phyloP scores from a whole-genome alignment of 2,113 vertebrate species.

The Oplegnathus fasciatus region DNA sequence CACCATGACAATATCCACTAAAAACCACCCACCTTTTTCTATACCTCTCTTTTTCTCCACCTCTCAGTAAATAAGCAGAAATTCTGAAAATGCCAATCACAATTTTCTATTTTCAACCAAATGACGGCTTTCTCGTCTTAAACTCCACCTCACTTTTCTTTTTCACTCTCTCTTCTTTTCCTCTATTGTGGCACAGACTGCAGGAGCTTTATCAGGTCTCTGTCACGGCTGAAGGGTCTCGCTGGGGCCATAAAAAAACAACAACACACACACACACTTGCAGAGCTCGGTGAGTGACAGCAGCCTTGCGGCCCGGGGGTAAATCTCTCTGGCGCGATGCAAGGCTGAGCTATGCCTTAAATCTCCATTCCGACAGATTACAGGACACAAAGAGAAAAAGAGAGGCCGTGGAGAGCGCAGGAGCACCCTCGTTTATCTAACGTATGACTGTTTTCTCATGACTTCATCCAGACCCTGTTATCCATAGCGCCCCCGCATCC shows the following conservation, averaged over 20 bases:
- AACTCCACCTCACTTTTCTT: conserved; percentile 27
- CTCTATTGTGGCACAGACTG: conserved; percentile 46
- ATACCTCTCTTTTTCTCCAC: neutral
- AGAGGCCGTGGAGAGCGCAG: conserved; percentile 15
- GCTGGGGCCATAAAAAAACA: conserved; percentile 47
- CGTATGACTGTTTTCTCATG: conserved; percentile 59
- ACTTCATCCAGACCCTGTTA: conserved; percentile 50
- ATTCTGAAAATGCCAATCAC: conserved; percentile 9
- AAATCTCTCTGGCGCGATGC: conserved; percentile 69
- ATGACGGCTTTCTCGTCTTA: conserved; percentile 9
- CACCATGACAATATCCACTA: conserved; percentile 25
- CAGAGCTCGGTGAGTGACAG: conserved; percentile 59
- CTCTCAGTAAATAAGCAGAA: conserved; percentile 1
- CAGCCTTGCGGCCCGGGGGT: conserved; percentile 39
- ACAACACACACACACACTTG: conserved; percentile 5
- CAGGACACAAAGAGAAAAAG: conserved; percentile 58
- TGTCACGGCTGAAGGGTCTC: conserved; percentile 76
- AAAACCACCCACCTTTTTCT: conserved; percentile 15
- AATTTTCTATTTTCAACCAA: conserved; percentile 39
- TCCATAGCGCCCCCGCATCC: conserved; percentile 30
- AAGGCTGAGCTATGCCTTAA: conserved; percentile 73
- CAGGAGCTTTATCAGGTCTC: conserved; percentile 73
- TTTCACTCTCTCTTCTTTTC: conserved; percentile 19
- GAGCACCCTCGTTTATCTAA: conserved; percentile 56
- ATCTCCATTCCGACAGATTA: conserved; percentile 73